Conservation (phyloP, 1,140 invertebrate genomes). For the Bombus superbus region DNA sequence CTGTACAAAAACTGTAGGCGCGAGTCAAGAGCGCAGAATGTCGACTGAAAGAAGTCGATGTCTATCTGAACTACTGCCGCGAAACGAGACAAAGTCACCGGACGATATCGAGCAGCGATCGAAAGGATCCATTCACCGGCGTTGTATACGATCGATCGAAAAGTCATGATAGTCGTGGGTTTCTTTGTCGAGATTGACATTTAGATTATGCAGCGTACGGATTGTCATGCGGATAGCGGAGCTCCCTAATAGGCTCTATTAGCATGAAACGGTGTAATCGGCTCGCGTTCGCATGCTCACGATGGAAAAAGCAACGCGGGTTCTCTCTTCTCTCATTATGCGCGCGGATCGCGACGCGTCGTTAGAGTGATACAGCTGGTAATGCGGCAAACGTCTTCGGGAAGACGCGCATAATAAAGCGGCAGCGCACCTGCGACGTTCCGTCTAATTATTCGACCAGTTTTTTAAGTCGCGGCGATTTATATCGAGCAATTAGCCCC, state of each 20-base stretch:
- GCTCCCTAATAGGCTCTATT: slow-evolving; percentile 53
- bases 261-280: slow-evolving; percentile 52
- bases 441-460: slow-evolving; percentile 64
- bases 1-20: not conserved
- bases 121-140: slow-evolving; percentile 1
- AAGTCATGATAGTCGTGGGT: slow-evolving; percentile 11
- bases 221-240: slow-evolving; percentile 25
- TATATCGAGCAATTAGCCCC: slow-evolving; percentile 69
- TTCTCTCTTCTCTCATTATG: slow-evolving; percentile 31
- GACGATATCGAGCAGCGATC: slow-evolving; percentile 9
- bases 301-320: slow-evolving; percentile 16
- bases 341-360: slow-evolving; percentile 28
- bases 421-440: slow-evolving; percentile 43
- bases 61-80: not conserved
- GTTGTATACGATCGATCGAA: slow-evolving; percentile 4
- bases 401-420: slow-evolving; percentile 56
- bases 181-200: slow-evolving; percentile 38
- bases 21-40: not conserved
- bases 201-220: slow-evolving; percentile 26
- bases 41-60: not conserved
- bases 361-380: slow-evolving; percentile 38
- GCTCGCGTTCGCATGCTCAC: slow-evolving; percentile 30
- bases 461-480: slow-evolving; percentile 65
- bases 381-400: slow-evolving; percentile 48
- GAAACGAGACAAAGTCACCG: not conserved